These are phyloP conservation scores for Xiphophorus birchmanni DNA, from an alignment of 2,797 vertebrate species.

Conservation along the genomic window DNA sequence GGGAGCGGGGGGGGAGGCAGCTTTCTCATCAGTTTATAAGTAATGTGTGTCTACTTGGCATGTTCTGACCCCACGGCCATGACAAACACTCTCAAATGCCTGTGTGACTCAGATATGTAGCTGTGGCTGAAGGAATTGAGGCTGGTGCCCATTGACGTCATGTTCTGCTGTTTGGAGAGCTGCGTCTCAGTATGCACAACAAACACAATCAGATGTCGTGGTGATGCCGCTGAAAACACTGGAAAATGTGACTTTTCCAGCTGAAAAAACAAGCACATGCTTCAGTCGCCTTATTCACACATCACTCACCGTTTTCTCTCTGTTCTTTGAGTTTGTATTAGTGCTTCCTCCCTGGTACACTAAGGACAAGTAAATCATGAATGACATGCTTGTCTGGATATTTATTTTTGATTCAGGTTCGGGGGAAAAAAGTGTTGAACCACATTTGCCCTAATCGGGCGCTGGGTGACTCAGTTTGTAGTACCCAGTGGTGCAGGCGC, in stretches of 20 bases:
- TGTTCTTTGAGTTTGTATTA: neutral
- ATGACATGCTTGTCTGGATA: neutral
- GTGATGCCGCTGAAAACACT: constrained; percentile 27
- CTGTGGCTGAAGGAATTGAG: constrained; percentile 29
- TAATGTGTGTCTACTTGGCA: constrained; percentile 14
- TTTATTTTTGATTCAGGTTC: neutral
- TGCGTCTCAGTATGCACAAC: constrained; percentile 22
- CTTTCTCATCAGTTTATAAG: constrained; percentile 22
- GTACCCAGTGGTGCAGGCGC: too few species aligned
- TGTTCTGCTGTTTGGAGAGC: constrained; percentile 49
- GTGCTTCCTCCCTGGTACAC: neutral
- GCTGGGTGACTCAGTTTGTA: too few species aligned
- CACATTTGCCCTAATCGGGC: neutral
- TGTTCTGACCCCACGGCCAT: constrained; percentile 36
- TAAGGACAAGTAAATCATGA: neutral
- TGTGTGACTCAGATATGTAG: constrained; percentile 44
- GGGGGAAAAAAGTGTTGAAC: neutral
- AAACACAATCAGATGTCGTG: constrained; percentile 43
- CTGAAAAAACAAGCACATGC: constrained; percentile 19
- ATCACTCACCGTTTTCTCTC: neutral
- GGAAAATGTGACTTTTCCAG: constrained; percentile 30
- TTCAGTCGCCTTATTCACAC: neutral
- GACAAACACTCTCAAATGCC: constrained; percentile 48
- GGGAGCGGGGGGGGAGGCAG: neutral
- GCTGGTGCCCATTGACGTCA: constrained; percentile 56